Evolutionary conservation across 1,140 invertebrate genomes (phyloP).

Genomic region (Caerostris darwini): DNA sequence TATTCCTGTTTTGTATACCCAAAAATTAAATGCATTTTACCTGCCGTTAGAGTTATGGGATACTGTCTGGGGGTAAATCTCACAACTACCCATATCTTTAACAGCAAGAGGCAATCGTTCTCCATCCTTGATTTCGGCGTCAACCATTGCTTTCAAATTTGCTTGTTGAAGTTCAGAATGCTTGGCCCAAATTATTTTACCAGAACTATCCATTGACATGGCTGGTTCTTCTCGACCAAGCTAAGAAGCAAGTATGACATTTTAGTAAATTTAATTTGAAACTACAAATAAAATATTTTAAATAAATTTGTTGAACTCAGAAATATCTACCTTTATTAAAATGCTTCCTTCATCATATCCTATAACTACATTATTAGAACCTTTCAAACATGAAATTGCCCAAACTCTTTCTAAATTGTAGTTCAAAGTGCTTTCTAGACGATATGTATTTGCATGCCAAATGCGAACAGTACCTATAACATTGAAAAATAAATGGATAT

Average conservation of each 20-base stretch:
- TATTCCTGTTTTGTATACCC: neutral
- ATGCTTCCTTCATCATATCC: constrained; percentile 99
- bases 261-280: neutral
- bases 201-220: constrained; percentile 98
- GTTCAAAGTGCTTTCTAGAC: constrained; percentile 97
- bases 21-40: constrained; percentile 74
- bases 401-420: constrained; percentile 99
- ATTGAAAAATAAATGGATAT: neutral
- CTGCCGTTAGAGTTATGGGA: constrained; percentile 99
- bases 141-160: constrained; percentile 88
- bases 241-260: constrained; percentile 79
- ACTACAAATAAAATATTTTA: neutral
- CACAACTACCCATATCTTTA: constrained; percentile 99
- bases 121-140: constrained; percentile 92
- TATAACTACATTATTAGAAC: constrained; percentile 97
- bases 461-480: constrained; percentile 90
- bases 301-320: neutral
- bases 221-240: constrained; percentile 99
- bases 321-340: constrained; percentile 89
- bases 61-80: constrained; percentile 99
- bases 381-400: constrained; percentile 97
- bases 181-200: constrained; percentile 99
- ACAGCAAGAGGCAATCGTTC: constrained; percentile 95
- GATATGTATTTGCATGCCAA: constrained; percentile 99
- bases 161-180: constrained; percentile 99